phyloP scores from a whole-genome alignment of 2,797 vertebrate species.

The Bucorvus abyssinicus region DNA sequence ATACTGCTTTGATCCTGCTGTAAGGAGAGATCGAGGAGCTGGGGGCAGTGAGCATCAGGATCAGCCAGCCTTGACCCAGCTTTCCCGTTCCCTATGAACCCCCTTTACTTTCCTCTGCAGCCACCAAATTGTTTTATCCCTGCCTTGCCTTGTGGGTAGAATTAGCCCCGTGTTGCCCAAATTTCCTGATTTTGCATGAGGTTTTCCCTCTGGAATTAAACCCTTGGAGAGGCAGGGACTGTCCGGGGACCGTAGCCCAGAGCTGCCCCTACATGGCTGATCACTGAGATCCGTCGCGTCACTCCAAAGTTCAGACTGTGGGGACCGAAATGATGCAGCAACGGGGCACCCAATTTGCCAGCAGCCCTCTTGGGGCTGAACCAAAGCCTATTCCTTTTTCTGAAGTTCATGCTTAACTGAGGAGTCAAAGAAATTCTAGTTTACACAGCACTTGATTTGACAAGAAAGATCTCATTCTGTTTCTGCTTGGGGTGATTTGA shows the following conservation, averaged over 20 bases:
- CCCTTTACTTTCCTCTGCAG: not conserved
- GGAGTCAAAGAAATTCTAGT: not conserved
- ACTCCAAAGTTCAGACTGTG: not conserved
- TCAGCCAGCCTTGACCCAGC: not conserved
- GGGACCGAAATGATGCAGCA: not conserved
- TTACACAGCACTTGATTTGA: not conserved
- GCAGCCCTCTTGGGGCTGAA: not conserved
- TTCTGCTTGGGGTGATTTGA: not conserved
- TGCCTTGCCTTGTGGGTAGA: not conserved
- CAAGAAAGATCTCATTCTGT: not conserved
- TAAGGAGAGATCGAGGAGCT: not conserved
- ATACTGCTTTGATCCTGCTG: not conserved
- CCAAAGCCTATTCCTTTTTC: not conserved
- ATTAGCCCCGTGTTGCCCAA: not conserved
- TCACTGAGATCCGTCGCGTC: not conserved
- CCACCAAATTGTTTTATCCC: not conserved
- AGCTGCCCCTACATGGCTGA: not conserved
- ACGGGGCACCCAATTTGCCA: not conserved
- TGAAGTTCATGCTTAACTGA: not conserved
- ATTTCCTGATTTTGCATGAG: fast-evolving
- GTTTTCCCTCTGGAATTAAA: not conserved
- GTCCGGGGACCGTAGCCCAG: not conserved
- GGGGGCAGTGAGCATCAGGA: not conserved
- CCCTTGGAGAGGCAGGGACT: not conserved
- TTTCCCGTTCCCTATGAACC: not conserved